Conservation (phyloP, 2,113 vertebrate species). For the Colistium nudipinnis region DNA sequence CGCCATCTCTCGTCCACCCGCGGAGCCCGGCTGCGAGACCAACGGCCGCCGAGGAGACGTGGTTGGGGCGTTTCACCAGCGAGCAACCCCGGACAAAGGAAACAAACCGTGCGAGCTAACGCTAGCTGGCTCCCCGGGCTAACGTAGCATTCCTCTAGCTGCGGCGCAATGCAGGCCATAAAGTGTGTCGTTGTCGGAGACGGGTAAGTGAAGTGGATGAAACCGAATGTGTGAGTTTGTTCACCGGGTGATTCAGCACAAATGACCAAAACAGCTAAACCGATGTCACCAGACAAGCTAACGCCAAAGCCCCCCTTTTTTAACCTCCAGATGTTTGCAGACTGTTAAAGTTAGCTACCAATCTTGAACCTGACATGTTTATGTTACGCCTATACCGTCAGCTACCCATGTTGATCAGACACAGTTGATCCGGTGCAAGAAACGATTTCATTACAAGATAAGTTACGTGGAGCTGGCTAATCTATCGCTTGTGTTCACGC, state of each 20-base stretch:
- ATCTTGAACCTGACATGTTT: neutral
- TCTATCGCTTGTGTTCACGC: neutral
- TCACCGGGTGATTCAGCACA: rapidly evolving
- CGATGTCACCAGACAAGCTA: neutral
- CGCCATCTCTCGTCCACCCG: neutral
- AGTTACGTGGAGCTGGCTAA: constrained; percentile 17
- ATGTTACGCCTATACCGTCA: neutral
- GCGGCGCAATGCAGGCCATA: constrained; percentile 92
- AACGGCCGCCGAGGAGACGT: constrained; percentile 1
- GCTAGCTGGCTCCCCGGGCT: constrained; percentile 65
- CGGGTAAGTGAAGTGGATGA: constrained; percentile 86
- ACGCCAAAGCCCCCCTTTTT: neutral
- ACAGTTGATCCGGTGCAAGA: too few species aligned
- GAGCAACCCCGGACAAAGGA: constrained; percentile 72
- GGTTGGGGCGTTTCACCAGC: constrained; percentile 38
- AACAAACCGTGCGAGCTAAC: constrained; percentile 66
- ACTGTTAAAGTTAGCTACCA: constrained; percentile 30
- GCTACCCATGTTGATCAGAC: neutral
- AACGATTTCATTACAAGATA: too few species aligned
- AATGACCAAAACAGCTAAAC: too few species aligned
- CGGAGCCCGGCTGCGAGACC: neutral
- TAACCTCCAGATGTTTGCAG: neutral
- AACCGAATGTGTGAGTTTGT: neutral
- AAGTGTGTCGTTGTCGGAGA: constrained; percentile 99
- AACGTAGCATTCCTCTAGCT: constrained; percentile 67